A percentile compares a stretch with the other conserved stretches of the same genome.
Evolutionary conservation across 2,888 invertebrate species (phyloP).

Genomic region (Calliopum simillimum): DNA sequence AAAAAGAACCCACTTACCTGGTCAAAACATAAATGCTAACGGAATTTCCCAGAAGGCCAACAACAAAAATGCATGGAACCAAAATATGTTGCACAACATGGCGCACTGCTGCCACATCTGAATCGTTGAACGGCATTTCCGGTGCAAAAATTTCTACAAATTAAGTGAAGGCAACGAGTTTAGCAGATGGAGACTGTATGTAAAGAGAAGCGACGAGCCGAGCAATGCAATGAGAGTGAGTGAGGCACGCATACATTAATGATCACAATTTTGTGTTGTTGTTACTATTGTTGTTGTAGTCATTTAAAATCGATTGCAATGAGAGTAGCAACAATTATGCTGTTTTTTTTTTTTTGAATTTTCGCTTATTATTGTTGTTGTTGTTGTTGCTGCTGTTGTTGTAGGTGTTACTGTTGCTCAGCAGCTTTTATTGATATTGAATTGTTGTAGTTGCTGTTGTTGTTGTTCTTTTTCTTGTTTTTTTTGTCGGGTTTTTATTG

Average conservation of each 20-base stretch:
- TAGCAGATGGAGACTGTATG: no score
- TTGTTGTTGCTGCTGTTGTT: neutral
- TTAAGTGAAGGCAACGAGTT: no score
- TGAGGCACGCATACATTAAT: no score
- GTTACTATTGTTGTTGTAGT: neutral
- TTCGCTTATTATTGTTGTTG: neutral
- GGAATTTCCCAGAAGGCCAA: conserved; percentile 78
- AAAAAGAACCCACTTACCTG: conserved; percentile 64
- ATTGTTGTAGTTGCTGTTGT: neutral
- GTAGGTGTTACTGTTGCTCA: neutral
- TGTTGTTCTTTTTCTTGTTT: neutral
- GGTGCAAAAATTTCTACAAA: neutral
- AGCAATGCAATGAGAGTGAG: no score
- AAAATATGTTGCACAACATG: conserved; percentile 72
- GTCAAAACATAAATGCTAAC: conserved; percentile 71
- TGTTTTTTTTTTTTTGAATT: neutral
- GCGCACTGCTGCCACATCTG: conserved; percentile 64
- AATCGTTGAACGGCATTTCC: conserved; percentile 48
- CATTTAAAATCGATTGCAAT: no score
- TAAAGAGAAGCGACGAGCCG: no score
- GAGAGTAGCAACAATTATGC: no score
- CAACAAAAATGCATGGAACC: conserved; percentile 73
- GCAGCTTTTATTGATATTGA: neutral
- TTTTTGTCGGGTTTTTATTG: neutral
- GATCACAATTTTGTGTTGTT: conserved; percentile 9